A percentile compares a stretch with the other conserved stretches of the same genome.
phyloP scores from a whole-genome alignment of 2,113 vertebrate genomes.

The Tichodroma muraria region DNA sequence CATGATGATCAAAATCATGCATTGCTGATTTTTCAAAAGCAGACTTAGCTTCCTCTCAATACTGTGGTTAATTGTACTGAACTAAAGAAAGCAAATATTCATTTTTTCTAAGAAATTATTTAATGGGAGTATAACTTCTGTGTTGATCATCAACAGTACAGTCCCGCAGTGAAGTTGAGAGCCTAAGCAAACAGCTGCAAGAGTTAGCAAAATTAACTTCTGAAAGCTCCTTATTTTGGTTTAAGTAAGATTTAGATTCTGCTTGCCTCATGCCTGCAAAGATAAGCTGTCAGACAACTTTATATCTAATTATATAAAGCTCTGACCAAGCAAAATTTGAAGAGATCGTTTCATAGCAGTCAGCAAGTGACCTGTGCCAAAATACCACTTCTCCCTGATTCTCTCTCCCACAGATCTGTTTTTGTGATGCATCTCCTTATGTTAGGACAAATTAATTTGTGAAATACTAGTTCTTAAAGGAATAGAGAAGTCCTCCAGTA shows the following conservation, averaged over 20 bases:
- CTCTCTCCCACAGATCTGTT: not conserved
- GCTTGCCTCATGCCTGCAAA: not conserved
- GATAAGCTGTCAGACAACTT: not conserved
- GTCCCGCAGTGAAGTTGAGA: not conserved
- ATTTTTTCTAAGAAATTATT: not conserved
- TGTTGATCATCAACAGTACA: not conserved
- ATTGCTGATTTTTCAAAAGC: not conserved
- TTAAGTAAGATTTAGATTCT: not conserved
- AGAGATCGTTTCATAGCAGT: not conserved
- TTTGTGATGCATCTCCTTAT: not conserved
- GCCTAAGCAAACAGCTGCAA: not conserved
- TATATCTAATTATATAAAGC: slow-evolving; percentile 5
- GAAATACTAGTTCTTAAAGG: not conserved
- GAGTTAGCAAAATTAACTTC: slow-evolving; percentile 14
- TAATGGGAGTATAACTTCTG: not conserved
- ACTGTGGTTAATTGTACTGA: not conserved
- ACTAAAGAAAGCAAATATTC: not conserved
- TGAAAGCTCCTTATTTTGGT: slow-evolving; percentile 16
- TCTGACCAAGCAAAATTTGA: not conserved
- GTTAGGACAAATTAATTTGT: not conserved
- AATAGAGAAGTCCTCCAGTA: not conserved
- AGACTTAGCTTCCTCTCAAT: not conserved
- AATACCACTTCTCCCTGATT: not conserved
- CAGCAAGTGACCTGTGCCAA: not conserved
- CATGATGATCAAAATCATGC: not conserved